Percentiles rank a stretch among this genome's conserved stretches.
Evolutionary conservation across 2,113 vertebrate species (phyloP).

Genomic region (rabbit (Oryctolagus cuniculus)): mOryCun1.1 NC_091432.1:231749001-231749500

Average conservation of each 20-base stretch:
- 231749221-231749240: slow-evolving; percentile 88
- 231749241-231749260: slow-evolving; percentile 92
- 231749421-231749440: background rate
- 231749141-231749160: background rate
- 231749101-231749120: slow-evolving; percentile 88
- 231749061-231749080: slow-evolving; percentile 89
- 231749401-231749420: background rate
- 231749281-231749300: slow-evolving; percentile 93
- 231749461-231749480: background rate
- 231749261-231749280: slow-evolving; percentile 92
- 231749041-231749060: slow-evolving; percentile 92
- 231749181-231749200: background rate
- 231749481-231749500: background rate
- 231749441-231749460: background rate
- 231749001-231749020: background rate
- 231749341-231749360: fast-evolving
- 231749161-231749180: background rate
- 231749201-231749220: slow-evolving; percentile 90
- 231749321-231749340: slow-evolving; percentile 88
- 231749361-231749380: too few relatives aligned
- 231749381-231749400: background rate
- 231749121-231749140: background rate
- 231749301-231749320: slow-evolving; percentile 91
- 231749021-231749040: slow-evolving; percentile 89
- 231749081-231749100: slow-evolving; percentile 89